Conservation (phyloP, 92 coral and sea anemone genomes). For the Bergia sp. region DNA sequence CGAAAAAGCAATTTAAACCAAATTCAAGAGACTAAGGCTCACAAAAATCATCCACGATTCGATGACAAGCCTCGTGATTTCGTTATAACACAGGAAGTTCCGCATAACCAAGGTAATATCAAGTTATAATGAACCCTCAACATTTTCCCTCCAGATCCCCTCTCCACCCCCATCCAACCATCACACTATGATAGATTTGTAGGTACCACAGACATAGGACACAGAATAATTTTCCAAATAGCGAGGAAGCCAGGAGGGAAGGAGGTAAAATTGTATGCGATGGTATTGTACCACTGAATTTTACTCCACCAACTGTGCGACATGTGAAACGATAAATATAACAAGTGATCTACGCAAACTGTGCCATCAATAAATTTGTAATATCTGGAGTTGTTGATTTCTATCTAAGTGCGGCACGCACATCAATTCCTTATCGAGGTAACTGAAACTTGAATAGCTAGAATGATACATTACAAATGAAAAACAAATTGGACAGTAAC, state of each 20-base stretch:
- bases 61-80: too few relatives aligned
- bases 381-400: not conserved
- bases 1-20: too few relatives aligned
- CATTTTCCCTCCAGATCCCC: too few relatives aligned
- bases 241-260: not conserved
- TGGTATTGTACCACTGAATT: not conserved
- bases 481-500: not conserved
- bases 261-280: not conserved
- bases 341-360: not conserved
- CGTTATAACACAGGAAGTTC: too few relatives aligned
- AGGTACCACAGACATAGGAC: not conserved
- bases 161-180: too few relatives aligned
- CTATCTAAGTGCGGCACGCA: not conserved
- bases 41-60: too few relatives aligned
- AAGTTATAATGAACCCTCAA: too few relatives aligned
- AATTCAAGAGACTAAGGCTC: too few relatives aligned
- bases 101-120: too few relatives aligned
- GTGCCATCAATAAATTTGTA: not conserved
- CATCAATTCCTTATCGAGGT: not conserved
- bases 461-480: not conserved
- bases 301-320: not conserved
- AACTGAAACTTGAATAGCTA: not conserved
- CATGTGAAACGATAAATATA: not conserved
- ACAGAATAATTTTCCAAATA: too few relatives aligned
- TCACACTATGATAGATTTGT: too few relatives aligned